Evolutionary conservation across 2,797 vertebrate species (phyloP), one percentile per base, ranked within the genome.

Genomic region (Parauchenoglanis ngamensis): DNA sequence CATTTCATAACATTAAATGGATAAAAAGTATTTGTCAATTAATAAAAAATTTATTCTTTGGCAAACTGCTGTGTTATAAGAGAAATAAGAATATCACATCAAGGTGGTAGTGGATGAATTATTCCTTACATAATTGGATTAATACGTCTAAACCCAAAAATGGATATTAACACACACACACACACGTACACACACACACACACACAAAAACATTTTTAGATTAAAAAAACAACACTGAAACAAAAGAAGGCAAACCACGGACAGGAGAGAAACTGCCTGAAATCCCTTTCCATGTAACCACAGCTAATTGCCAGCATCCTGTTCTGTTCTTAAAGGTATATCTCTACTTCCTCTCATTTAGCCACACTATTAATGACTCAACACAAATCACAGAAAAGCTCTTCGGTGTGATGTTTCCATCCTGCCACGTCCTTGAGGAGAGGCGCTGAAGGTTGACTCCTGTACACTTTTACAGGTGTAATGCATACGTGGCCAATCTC

Each of bases 391-490:
- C 57, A 49, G 65, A 56, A 68, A 89, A 81, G 84, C 46, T 77
- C 56, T 86, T 82, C n/a, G 85, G 87, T 90, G 85, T 90, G 89
- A 84, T 87, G 65, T 90, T 90, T 90, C 87, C 87, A 52, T 90
- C 19, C 80, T 72, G 90, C 54, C 87, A 56, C 85, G 87, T 72
- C 87, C 88, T 89, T 83, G 86, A 90, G 83, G 73, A 87, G 87
- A 86, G 87, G 87, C 80, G 89, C 90, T 84, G 88, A 91, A 87
- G 57, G 65, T 91, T 91, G 81, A 40, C 79, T 88, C 79, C 90
- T 61, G 81, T 83, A 49, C 84, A 90, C 85, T 90, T 90, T 90
- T 90, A 81, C 89, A 91, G 73, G 89, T 89, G 87, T 91, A 91
- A 91, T 90, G 72, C 80, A 89, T 90, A 89, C 65, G 65, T 76